Conservation (phyloP, 2,888 invertebrate species). For the Adineta ricciae region DNA sequence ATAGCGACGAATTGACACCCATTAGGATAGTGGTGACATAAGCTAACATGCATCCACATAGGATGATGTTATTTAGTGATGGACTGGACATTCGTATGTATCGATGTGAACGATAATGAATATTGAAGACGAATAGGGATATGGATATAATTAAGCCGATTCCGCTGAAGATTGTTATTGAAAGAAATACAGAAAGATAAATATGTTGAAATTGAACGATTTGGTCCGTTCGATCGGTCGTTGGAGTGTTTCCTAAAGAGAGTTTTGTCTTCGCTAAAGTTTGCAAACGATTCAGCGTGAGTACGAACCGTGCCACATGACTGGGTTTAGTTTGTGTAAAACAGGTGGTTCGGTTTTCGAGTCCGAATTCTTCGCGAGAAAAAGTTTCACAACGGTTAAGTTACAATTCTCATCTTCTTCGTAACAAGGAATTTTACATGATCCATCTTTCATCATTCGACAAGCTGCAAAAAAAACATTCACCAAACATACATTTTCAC, state of each 20-base stretch:
- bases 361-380: background rate
- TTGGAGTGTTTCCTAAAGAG: background rate
- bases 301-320: constrained; percentile 54
- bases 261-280: background rate
- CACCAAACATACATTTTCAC: background rate
- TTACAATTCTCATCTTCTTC: background rate
- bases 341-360: background rate
- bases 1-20: constrained; percentile 15
- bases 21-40: constrained; percentile 25
- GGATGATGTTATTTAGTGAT: constrained; percentile 28
- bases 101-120: constrained; percentile 25
- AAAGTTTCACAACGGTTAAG: background rate
- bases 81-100: constrained; percentile 34
- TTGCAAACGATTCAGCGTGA: no score
- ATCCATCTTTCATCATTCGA: constrained; percentile 1
- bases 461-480: background rate
- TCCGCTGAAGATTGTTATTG: background rate
- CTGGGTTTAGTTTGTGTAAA: constrained; percentile 47
- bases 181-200: background rate
- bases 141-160: constrained; percentile 25
- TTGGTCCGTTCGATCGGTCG: background rate
- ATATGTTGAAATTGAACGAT: background rate
- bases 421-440: constrained; percentile 7
- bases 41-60: constrained; percentile 28
- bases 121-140: constrained; percentile 28